Evolutionary conservation across 2,797 vertebrate species (phyloP).

Genomic region (Simalia tracyae): DNA sequence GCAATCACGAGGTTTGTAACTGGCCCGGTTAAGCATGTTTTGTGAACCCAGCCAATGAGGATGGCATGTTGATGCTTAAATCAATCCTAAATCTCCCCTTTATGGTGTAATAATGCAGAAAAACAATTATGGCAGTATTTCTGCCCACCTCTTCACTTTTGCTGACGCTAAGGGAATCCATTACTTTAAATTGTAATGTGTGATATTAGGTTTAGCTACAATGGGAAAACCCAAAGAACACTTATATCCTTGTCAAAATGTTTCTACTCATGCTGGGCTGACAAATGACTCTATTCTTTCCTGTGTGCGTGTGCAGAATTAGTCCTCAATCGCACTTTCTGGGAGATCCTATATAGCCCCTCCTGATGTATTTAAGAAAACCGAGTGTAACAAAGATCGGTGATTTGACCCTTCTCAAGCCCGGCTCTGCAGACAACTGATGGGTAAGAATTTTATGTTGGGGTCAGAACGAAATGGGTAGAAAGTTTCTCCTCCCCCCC

Average conservation of each 20-base stretch:
- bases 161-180: not conserved
- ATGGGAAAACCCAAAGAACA: not conserved
- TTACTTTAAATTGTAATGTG: not conserved
- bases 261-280: not conserved
- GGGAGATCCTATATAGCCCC: slow-evolving; percentile 1
- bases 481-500: not conserved
- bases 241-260: not conserved
- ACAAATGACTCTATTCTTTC: slow-evolving; percentile 29
- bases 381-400: not conserved
- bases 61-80: too few species aligned
- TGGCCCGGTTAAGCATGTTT: too few species aligned
- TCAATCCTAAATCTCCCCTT: not conserved
- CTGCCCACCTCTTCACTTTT: not conserved
- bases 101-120: not conserved
- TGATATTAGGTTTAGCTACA: not conserved
- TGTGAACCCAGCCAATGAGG: too few species aligned
- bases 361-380: not conserved
- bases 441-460: slow-evolving; percentile 15
- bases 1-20: too few species aligned
- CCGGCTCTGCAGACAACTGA: not conserved
- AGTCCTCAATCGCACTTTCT: not conserved
- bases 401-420: not conserved
- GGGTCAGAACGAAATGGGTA: not conserved
- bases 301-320: not conserved
- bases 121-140: not conserved